phyloP scores from a whole-genome alignment of 2,888 invertebrate genomes.

The Drosophila conformis region DNA sequence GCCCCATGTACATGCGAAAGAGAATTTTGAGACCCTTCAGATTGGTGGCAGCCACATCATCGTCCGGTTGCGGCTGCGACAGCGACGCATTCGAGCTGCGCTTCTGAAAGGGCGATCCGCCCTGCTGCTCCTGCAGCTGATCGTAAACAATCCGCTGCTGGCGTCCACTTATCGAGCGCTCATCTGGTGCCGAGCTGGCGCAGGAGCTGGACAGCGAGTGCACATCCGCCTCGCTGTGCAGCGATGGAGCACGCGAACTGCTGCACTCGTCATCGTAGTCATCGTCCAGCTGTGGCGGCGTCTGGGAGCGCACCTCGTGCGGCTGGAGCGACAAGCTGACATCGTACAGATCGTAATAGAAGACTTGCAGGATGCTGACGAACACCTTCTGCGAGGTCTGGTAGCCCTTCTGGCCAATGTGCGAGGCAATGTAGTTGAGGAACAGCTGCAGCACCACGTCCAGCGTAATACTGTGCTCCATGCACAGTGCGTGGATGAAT shows the following conservation, averaged over 20 bases:
- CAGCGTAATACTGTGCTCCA: slow-evolving; percentile 82
- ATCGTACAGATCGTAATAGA: slow-evolving; percentile 85
- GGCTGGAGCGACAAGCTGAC: slow-evolving; percentile 74
- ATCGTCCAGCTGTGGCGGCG: slow-evolving; percentile 76
- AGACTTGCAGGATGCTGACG: slow-evolving; percentile 86
- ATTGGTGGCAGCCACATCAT: slow-evolving; percentile 73
- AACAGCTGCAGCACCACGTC: slow-evolving; percentile 86
- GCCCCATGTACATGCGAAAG: slow-evolving; percentile 87
- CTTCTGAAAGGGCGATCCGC: slow-evolving; percentile 67
- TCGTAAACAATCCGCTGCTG: slow-evolving; percentile 79
- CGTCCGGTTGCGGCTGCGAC: slow-evolving; percentile 61
- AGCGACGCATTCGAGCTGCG: slow-evolving; percentile 77
- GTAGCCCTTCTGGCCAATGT: slow-evolving; percentile 87
- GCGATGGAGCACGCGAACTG: slow-evolving; percentile 75
- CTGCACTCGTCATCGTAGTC: slow-evolving; percentile 75
- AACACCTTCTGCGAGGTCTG: slow-evolving; percentile 85
- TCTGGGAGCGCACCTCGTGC: slow-evolving; percentile 75
- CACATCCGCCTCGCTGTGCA: slow-evolving; percentile 80
- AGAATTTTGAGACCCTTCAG: slow-evolving; percentile 87
- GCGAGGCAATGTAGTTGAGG: slow-evolving; percentile 88
- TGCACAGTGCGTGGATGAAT: slow-evolving; percentile 83
- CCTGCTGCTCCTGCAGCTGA: slow-evolving; percentile 77
- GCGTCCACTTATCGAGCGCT: slow-evolving; percentile 68
- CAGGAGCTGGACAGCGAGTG: slow-evolving; percentile 79
- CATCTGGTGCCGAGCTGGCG: slow-evolving; percentile 76